These are phyloP conservation scores for Busseola fusca DNA, from an alignment of 2,888 invertebrate genomes.

Conservation along the genomic window DNA sequence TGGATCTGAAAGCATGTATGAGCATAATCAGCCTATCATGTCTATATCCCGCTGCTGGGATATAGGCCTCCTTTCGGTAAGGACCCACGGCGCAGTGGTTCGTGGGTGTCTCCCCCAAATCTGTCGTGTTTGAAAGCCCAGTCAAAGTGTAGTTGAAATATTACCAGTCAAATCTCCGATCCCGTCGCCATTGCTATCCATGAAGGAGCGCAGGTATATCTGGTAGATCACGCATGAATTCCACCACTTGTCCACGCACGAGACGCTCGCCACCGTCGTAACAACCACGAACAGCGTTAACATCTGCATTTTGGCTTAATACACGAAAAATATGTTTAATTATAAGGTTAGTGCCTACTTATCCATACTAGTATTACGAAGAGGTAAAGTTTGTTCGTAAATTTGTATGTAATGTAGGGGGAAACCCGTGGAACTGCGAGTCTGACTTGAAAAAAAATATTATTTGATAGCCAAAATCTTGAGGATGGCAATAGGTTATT, in stretches of 20 bases:
- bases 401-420: background rate
- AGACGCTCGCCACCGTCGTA: constrained; percentile 16
- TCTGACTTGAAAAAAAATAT: too few species aligned
- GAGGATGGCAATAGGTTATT: too few species aligned
- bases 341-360: background rate
- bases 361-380: background rate
- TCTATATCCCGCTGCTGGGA: background rate
- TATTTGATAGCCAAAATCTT: too few species aligned
- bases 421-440: background rate
- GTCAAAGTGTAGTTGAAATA: background rate
- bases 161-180: constrained; percentile 89
- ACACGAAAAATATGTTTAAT: background rate
- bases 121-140: background rate
- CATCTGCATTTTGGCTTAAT: constrained; percentile 37
- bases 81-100: background rate
- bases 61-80: background rate
- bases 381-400: background rate
- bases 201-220: constrained; percentile 93
- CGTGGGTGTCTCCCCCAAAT: background rate
- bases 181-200: constrained; percentile 93
- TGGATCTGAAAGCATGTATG: background rate
- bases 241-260: constrained; percentile 90
- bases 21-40: background rate
- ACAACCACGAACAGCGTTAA: constrained; percentile 26
- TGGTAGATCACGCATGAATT: constrained; percentile 93